Evolutionary conservation across 2,888 invertebrate species (phyloP).

Genomic region (Hofmannophila pseudospretella): DNA sequence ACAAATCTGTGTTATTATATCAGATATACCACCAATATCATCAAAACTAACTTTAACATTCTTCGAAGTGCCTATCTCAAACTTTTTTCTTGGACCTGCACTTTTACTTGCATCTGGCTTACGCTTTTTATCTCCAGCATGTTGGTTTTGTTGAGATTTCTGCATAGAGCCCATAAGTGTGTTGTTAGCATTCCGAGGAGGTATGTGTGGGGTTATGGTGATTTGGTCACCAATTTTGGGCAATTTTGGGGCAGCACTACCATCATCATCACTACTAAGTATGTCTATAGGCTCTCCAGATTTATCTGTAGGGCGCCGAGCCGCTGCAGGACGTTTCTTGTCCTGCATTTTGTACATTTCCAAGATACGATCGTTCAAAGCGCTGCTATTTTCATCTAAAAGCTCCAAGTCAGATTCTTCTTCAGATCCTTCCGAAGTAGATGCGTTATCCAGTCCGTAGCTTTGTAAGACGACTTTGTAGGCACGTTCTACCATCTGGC

Average conservation of each 20-base stretch:
- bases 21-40: slow-evolving; percentile 90
- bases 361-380: slow-evolving; percentile 78
- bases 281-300: slow-evolving; percentile 69
- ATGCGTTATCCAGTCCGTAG: slow-evolving; percentile 80
- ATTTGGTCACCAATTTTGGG: slow-evolving; percentile 72
- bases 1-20: slow-evolving; percentile 82
- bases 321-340: slow-evolving; percentile 58
- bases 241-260: slow-evolving; percentile 59
- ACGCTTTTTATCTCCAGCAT: slow-evolving; percentile 53
- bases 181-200: slow-evolving; percentile 43
- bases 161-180: slow-evolving; percentile 35
- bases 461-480: slow-evolving; percentile 85
- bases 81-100: slow-evolving; percentile 44
- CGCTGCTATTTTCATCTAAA: slow-evolving; percentile 89
- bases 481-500: slow-evolving; percentile 85
- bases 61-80: slow-evolving; percentile 51
- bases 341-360: slow-evolving; percentile 73
- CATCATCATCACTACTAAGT: slow-evolving; percentile 63
- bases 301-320: slow-evolving; percentile 54
- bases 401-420: slow-evolving; percentile 83
- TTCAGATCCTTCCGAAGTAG: slow-evolving; percentile 77
- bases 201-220: slow-evolving; percentile 67
- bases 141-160: slow-evolving; percentile 43
- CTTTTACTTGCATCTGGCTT: slow-evolving; percentile 48
- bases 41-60: slow-evolving; percentile 79